Base-by-base conservation (phyloP, 1,140 invertebrate species). In the Scylla paramamosain region DNA sequence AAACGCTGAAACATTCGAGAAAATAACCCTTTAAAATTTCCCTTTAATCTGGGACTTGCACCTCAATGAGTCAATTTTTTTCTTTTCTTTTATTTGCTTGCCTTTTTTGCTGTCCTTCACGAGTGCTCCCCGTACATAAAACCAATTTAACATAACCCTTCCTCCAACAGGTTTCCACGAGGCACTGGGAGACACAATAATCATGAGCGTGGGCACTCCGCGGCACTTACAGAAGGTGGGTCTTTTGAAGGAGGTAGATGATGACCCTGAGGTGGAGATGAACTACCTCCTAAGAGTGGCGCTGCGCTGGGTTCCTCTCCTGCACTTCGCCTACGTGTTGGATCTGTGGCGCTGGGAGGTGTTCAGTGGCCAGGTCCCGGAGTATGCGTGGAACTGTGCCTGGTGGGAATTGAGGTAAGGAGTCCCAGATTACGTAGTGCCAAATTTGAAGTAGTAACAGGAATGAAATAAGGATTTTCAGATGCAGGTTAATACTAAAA, bases 161-260 rank as follows among this genome's bases (percentile, higher is more conserved):
- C 46, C 4, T 39, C 32, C 83, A 0, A 28, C 96, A 98, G 98
- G 98, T 95, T 99, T 99, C 96, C 99, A 99, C 96, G 99, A 99
- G 97, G 99, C 99, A 0, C 97, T 99, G 16, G 99, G 99, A 8
- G 99, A 99, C 97, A 98, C 99, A 0, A 97, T 99, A 3, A 98
- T 98, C 0, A 97, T 99, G 0, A 99, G 98, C 0, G 98, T 99
- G 0, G 97, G 98, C 0, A 98, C 98, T 0, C 98, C 98, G 0
- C 98, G 98, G 95, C 99, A 99, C 97, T 97, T 99, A 39, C 98
- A 98, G 96, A 98, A 98, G 39, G 97, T 99, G 14, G 98, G 98
- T 0, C 97, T 99, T 0, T 97, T 99, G 0, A 98, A 98, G 96
- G 97, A 97, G 28, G 98, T 39, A 16, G 97, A 93, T 16, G 94